Percentiles rank a stretch among this genome's conserved stretches.
phyloP scores from a whole-genome alignment of 1,140 invertebrate genomes.

The Neuroterus valhalla region DNA sequence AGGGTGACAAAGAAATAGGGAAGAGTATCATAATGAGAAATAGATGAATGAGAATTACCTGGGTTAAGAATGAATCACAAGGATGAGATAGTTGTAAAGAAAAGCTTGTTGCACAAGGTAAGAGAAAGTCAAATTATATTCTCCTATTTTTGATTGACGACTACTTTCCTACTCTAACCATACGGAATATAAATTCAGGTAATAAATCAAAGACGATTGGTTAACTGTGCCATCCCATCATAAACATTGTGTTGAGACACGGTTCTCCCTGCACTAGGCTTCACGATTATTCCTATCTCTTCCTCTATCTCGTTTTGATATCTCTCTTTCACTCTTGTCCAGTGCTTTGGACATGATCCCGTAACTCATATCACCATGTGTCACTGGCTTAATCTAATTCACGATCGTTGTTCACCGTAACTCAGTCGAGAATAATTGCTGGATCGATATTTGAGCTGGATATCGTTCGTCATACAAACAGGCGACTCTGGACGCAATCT shows the following conservation, averaged over 20 bases:
- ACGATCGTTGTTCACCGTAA: constrained; percentile 67
- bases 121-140: no score
- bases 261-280: constrained; percentile 33
- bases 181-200: no score
- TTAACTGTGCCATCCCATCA: constrained; percentile 30
- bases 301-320: constrained; percentile 16
- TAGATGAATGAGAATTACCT: no score
- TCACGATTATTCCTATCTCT: constrained; percentile 44
- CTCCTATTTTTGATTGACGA: no score
- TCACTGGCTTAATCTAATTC: constrained; percentile 70
- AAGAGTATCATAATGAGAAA: no score
- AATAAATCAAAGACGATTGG: constrained; percentile 31
- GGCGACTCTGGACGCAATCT: constrained; percentile 55
- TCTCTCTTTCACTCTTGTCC: constrained; percentile 36
- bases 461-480: constrained; percentile 55
- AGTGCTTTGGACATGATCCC: constrained; percentile 47
- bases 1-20: no score
- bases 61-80: no score
- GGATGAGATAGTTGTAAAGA: no score
- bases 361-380: constrained; percentile 70
- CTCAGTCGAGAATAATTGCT: constrained; percentile 69
- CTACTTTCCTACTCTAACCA: no score
- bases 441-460: constrained; percentile 64
- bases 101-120: no score
- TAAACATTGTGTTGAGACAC: constrained; percentile 35